phyloP scores from a whole-genome alignment of 1,140 invertebrate species.

The Notospermus geniculatus region DNA sequence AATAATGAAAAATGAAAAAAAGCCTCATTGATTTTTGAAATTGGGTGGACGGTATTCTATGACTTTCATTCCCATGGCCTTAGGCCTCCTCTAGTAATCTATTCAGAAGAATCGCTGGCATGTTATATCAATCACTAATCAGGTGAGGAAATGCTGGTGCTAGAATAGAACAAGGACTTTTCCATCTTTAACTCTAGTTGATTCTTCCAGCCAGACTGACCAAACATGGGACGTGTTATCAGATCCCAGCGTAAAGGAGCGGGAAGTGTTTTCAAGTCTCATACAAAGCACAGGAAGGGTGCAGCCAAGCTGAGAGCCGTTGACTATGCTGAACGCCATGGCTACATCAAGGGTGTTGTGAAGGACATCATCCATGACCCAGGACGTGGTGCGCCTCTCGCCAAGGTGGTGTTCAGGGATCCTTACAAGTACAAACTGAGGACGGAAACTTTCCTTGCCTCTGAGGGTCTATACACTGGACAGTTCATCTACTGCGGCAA shows the following conservation, averaged over 20 bases:
- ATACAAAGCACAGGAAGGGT: conserved; percentile 97
- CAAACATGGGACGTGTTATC: conserved; percentile 98
- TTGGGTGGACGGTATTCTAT: too few species aligned
- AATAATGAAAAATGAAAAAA: too few species aligned
- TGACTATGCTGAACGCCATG: conserved; percentile 96
- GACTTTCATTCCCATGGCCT: too few species aligned
- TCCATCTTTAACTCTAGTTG: too few species aligned
- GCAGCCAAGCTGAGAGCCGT: conserved; percentile 92
- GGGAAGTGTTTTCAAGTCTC: conserved; percentile 95
- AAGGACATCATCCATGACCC: conserved; percentile 99
- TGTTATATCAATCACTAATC: too few species aligned
- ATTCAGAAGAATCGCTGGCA: too few species aligned
- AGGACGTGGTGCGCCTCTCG: conserved; percentile 95
- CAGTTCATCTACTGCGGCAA: conserved; percentile 99
- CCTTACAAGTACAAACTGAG: conserved; percentile 95
- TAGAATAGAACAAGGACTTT: too few species aligned
- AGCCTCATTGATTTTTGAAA: too few species aligned
- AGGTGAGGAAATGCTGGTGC: too few species aligned
- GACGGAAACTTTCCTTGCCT: conserved; percentile 96
- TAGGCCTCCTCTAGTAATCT: too few species aligned
- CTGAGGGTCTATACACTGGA: conserved; percentile 98
- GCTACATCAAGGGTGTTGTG: conserved; percentile 97
- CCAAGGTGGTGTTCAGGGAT: conserved; percentile 95
- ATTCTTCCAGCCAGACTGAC: conserved; percentile 16
- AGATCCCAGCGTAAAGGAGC: conserved; percentile 98